These are phyloP conservation scores for Phalacrocorax pelagicus DNA, from an alignment of 2,113 vertebrate genomes.

Conservation along the genomic window DNA sequence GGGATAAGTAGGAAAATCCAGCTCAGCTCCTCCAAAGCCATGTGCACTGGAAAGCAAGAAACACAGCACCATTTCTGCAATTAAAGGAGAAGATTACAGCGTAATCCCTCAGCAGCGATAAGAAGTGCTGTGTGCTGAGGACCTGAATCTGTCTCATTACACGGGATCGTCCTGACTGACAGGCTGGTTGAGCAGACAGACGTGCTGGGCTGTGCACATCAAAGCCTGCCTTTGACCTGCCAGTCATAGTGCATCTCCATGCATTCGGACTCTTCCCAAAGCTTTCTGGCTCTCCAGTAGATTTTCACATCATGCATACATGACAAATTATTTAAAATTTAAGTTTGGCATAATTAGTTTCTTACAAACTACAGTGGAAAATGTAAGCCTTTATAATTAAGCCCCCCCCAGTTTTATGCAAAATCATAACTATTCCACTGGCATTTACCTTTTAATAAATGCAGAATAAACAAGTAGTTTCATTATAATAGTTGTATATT, in stretches of 20 bases:
- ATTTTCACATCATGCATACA: neutral
- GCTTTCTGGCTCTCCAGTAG: neutral
- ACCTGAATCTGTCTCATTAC: slow-evolving; percentile 1
- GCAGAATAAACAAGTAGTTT: neutral
- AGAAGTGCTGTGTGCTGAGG: neutral
- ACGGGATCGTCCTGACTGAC: slow-evolving; percentile 16
- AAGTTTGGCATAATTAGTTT: neutral
- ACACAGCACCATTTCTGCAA: neutral
- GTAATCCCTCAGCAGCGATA: slow-evolving; percentile 25
- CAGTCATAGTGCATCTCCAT: neutral
- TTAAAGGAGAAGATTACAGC: slow-evolving; percentile 25
- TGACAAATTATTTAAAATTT: slow-evolving; percentile 26
- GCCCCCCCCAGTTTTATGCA: neutral
- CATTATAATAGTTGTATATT: neutral
- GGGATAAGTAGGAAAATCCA: neutral
- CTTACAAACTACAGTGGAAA: neutral
- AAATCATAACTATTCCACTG: neutral
- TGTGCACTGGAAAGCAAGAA: neutral
- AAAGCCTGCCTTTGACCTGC: slow-evolving; percentile 46
- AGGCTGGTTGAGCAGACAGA: neutral
- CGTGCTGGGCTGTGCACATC: slow-evolving; percentile 17
- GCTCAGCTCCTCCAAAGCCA: neutral
- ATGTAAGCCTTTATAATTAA: neutral
- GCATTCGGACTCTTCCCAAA: neutral
- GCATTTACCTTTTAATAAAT: neutral